Evolutionary conservation across 2,113 vertebrate species (phyloP).

Genomic region (Noturus placidus): DNA sequence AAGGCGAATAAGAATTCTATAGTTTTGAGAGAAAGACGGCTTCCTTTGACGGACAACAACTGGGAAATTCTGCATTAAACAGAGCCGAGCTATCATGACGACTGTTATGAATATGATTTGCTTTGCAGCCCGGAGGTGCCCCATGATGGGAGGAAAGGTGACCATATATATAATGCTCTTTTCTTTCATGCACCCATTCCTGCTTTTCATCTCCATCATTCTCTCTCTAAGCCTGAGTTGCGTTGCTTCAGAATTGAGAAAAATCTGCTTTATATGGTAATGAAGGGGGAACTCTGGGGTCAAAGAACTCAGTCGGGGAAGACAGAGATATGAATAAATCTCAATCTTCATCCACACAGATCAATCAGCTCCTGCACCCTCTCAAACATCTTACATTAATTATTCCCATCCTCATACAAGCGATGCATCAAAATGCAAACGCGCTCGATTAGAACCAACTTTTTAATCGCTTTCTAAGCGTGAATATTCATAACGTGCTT

Average conservation of each 20-base stretch:
- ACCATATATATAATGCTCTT: conserved; percentile 28
- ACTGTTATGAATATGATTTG: conserved; percentile 47
- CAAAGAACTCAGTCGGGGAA: conserved; percentile 48
- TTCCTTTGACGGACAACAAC: conserved; percentile 20
- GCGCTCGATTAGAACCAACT: background rate
- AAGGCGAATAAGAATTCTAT: background rate
- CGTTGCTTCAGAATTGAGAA: conserved; percentile 41
- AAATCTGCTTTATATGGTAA: conserved; percentile 57
- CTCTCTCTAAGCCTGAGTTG: conserved; percentile 23
- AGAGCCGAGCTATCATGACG: conserved; percentile 5
- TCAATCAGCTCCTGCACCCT: conserved; percentile 42
- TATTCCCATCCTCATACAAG: conserved; percentile 27
- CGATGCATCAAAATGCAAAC: background rate
- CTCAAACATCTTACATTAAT: conserved; percentile 28
- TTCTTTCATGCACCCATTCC: conserved; percentile 10
- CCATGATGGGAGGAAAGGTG: conserved; percentile 19
- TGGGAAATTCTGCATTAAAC: background rate
- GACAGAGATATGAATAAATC: conserved; percentile 56
- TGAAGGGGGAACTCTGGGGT: conserved; percentile 51
- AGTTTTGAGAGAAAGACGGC: background rate
- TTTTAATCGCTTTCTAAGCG: conserved; percentile 41
- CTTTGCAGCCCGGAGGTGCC: conserved; percentile 30
- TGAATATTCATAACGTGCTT: conserved; percentile 34
- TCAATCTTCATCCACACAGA: conserved; percentile 46
- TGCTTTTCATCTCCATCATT: conserved; percentile 1